Conservation (phyloP, 1,140 invertebrate genomes). For the Choristoneura fumiferana region DNA sequence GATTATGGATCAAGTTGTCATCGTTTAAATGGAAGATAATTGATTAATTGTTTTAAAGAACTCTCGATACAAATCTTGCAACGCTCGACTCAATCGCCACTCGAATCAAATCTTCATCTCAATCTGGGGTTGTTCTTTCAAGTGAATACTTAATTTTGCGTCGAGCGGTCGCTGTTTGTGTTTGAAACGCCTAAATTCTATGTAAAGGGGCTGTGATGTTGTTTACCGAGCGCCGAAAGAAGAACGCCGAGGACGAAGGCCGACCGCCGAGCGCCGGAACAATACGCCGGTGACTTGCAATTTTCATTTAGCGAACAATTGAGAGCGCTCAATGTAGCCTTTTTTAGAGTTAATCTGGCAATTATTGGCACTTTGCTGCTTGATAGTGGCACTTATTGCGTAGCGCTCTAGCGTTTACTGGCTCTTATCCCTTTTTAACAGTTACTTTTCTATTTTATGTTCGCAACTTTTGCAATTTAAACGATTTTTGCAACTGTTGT, state of each 20-base stretch:
- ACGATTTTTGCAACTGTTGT: too few relatives aligned
- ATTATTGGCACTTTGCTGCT: neutral
- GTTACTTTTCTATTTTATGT: too few relatives aligned
- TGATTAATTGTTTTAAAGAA: conserved; percentile 2
- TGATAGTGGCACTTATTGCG: neutral
- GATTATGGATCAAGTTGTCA: neutral
- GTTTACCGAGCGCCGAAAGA: neutral
- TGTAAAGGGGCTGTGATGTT: neutral
- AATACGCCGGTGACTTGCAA: conserved; percentile 1
- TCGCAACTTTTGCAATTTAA: too few relatives aligned
- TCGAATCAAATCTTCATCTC: neutral
- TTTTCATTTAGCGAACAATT: conserved; percentile 9
- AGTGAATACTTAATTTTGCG: conserved; percentile 5
- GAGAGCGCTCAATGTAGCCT: neutral
- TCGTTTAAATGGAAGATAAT: neutral
- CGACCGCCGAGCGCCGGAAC: neutral
- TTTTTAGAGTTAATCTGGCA: neutral
- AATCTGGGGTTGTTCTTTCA: conserved; percentile 12
- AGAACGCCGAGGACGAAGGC: too few relatives aligned
- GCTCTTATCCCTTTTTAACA: too few relatives aligned
- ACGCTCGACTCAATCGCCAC: neutral
- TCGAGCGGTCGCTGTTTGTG: neutral
- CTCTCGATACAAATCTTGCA: neutral
- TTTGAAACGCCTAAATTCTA: conserved; percentile 5
- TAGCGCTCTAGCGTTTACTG: too few relatives aligned